phyloP scores from a whole-genome alignment of 2,888 invertebrate species.

The Campoplex nolae region DNA sequence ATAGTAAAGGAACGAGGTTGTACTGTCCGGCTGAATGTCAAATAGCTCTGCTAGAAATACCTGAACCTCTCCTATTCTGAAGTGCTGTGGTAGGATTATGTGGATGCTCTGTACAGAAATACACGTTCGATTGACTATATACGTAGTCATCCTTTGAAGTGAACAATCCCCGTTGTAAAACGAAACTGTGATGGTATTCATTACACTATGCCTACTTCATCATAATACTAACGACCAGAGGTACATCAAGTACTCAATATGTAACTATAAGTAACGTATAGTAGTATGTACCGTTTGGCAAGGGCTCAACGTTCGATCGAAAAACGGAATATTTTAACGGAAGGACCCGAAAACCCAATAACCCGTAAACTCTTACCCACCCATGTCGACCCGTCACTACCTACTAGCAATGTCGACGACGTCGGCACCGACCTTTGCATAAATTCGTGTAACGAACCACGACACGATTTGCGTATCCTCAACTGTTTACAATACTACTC shows the following conservation, averaged over 20 bases:
- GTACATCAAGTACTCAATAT: constrained; percentile 4
- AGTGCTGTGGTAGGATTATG: neutral
- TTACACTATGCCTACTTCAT: constrained; percentile 26
- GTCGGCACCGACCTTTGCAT: constrained; percentile 61
- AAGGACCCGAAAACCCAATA: constrained; percentile 69
- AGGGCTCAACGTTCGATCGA: constrained; percentile 49
- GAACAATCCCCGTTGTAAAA: constrained; percentile 17
- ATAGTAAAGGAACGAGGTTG: constrained; percentile 27
- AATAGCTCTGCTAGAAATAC: constrained; percentile 51
- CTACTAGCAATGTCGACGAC: constrained; percentile 27
- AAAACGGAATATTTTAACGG: constrained; percentile 47
- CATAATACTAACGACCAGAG: constrained; percentile 6
- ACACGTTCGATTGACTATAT: neutral
- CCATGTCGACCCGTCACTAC: constrained; percentile 22
- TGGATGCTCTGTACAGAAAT: neutral
- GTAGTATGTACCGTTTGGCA: constrained; percentile 21
- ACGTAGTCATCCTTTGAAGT: neutral
- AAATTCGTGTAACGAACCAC: constrained; percentile 64
- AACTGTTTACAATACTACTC: constrained; percentile 28
- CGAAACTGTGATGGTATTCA: neutral
- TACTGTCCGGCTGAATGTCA: constrained; percentile 24
- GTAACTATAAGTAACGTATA: constrained; percentile 28
- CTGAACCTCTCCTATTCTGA: constrained; percentile 17
- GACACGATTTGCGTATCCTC: constrained; percentile 60
- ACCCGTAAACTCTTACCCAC: constrained; percentile 63